A percentile compares a stretch with the other conserved stretches of the same genome.
Conservation (phyloP, 2,797 vertebrate genomes). For the Eutrigla gurnardus region DNA sequence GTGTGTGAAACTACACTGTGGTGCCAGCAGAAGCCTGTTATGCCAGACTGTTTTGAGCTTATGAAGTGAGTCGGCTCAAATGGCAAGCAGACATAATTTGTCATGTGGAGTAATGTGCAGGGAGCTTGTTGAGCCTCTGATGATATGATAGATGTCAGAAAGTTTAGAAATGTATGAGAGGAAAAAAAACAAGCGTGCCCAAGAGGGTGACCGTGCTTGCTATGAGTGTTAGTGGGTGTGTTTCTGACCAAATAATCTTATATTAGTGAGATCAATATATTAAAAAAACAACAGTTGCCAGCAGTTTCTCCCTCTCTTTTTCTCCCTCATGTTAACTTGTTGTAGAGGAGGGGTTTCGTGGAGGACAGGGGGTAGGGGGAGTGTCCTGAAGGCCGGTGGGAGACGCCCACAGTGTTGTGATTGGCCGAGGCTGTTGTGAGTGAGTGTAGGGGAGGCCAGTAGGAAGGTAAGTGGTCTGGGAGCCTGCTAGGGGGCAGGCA, state of each 20-base stretch:
- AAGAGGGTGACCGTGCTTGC: constrained; percentile 20
- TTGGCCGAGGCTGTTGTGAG: constrained; percentile 77
- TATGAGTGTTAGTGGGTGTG: constrained; percentile 20
- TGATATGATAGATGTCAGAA: constrained; percentile 4
- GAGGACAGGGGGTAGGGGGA: constrained; percentile 73
- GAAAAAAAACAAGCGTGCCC: constrained; percentile 6
- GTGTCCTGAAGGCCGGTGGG: constrained; percentile 61
- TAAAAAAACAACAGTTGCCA: constrained; percentile 34
- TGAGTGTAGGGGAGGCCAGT: constrained; percentile 81
- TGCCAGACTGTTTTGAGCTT: constrained; percentile 44
- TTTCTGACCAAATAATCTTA: constrained; percentile 20
- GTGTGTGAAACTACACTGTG: not conserved
- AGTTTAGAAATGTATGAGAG: constrained; percentile 6
- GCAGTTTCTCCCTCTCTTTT: constrained; percentile 29
- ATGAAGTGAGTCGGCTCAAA: constrained; percentile 53
- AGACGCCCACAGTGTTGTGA: constrained; percentile 73
- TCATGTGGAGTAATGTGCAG: constrained; percentile 16
- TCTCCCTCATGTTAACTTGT: constrained; percentile 52
- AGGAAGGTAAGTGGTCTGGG: constrained; percentile 78
- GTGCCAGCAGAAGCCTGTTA: constrained; percentile 23
- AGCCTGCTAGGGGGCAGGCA: constrained; percentile 81
- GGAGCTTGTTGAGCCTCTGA: constrained; percentile 18
- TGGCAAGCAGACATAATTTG: constrained; percentile 41
- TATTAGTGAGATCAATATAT: constrained; percentile 32
- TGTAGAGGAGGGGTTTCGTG: constrained; percentile 70